Conservation (phyloP, 2,888 invertebrate genomes). For the Lasioglossum villosulum region DNA sequence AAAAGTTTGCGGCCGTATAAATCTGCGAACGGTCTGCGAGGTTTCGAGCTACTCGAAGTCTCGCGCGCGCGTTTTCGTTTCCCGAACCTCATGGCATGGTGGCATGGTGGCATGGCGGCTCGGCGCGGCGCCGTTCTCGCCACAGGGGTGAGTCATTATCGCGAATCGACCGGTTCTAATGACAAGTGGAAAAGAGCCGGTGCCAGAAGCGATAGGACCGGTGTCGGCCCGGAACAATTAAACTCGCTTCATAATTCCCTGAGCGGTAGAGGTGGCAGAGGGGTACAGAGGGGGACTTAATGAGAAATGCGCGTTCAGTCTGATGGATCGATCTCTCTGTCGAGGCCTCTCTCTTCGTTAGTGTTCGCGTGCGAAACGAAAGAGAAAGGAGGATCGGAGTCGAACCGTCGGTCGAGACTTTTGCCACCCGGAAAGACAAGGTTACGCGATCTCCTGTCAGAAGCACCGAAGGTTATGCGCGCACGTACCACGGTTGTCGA, state of each 20-base stretch:
- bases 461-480: constrained; percentile 43
- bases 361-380: constrained; percentile 65
- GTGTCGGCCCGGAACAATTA: constrained; percentile 73
- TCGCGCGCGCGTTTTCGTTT: constrained; percentile 11
- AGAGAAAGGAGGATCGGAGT: constrained; percentile 58
- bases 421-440: constrained; percentile 59
- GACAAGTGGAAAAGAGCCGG: constrained; percentile 69
- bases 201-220: constrained; percentile 61
- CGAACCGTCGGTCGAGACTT: constrained; percentile 35
- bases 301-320: constrained; percentile 76
- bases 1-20: constrained; percentile 70
- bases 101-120: not conserved
- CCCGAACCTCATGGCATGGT: not conserved
- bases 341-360: not conserved
- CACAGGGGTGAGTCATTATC: constrained; percentile 73
- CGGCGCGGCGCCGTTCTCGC: constrained; percentile 3
- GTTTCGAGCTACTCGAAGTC: not conserved
- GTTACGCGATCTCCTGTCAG: constrained; percentile 65
- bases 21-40: constrained; percentile 13
- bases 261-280: constrained; percentile 29
- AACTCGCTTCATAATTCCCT: constrained; percentile 77
- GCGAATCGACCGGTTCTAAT: constrained; percentile 67
- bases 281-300: constrained; percentile 64
- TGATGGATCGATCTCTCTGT: constrained; percentile 72
- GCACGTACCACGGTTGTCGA: constrained; percentile 27